These are phyloP conservation scores for Pristionchus mayeri DNA, from an alignment of 2,888 invertebrate genomes.

Conservation along the genomic window DNA sequence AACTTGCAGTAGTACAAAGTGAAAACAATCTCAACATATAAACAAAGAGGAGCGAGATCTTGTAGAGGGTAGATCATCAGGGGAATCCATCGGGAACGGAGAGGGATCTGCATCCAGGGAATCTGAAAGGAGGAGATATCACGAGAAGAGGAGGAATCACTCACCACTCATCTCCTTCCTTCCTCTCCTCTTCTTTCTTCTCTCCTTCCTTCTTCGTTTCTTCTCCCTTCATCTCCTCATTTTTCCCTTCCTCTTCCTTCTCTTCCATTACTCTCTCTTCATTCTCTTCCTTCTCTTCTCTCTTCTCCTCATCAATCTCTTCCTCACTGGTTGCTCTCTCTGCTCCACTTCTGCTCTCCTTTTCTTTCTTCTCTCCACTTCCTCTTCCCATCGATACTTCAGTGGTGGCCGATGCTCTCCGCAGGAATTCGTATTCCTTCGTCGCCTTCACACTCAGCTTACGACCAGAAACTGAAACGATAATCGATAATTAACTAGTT, in stretches of 20 bases:
- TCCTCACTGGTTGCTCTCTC: not conserved
- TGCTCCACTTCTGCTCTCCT: not conserved
- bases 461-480: not conserved
- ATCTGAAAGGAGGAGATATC: too few species aligned
- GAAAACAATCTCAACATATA: constrained; percentile 1
- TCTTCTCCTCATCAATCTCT: not conserved
- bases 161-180: not conserved
- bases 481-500: not conserved
- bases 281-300: not conserved
- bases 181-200: not conserved
- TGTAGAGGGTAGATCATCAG: not conserved
- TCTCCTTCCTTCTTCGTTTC: not conserved
- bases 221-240: not conserved
- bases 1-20: constrained; percentile 3
- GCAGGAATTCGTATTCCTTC: not conserved
- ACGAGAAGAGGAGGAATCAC: too few species aligned
- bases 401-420: not conserved
- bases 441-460: not conserved
- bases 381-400: not conserved
- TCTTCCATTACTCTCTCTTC: not conserved
- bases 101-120: too few species aligned
- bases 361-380: not conserved
- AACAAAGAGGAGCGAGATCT: not conserved
- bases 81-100: too few species aligned
- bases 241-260: not conserved